Percentiles rank a stretch among this genome's conserved stretches.
Conservation (phyloP, 2,797 vertebrate species). For the Premnoplex brunnescens region DNA sequence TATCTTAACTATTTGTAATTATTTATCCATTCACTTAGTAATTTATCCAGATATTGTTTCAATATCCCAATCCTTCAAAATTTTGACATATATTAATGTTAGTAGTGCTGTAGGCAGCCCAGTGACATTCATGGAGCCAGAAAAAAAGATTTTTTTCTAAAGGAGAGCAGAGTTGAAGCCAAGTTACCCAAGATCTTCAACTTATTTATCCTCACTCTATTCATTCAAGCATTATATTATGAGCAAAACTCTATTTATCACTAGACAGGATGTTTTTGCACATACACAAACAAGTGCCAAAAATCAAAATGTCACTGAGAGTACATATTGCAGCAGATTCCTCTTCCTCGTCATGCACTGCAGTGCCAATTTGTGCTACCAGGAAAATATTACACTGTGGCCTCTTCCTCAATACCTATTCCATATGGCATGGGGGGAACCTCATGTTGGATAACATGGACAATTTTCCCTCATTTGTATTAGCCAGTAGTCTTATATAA, state of each 20-base stretch:
- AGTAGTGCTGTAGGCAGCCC: background rate
- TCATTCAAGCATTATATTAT: background rate
- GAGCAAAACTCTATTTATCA: conserved; percentile 37
- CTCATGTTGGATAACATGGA: background rate
- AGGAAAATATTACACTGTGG: background rate
- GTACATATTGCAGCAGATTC: conserved; percentile 3
- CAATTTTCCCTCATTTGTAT: background rate
- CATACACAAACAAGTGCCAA: conserved; percentile 38
- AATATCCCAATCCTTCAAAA: background rate
- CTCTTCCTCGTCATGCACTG: background rate
- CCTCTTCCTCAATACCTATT: background rate
- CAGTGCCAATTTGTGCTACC: background rate
- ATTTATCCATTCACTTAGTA: background rate
- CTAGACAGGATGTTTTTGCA: conserved; percentile 6
- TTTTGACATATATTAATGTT: conserved; percentile 27
- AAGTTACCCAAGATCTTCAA: background rate
- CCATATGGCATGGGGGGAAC: background rate
- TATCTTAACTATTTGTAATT: background rate
- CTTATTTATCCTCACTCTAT: background rate
- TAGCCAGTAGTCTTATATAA: background rate
- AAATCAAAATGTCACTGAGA: conserved; percentile 19
- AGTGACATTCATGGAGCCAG: conserved; percentile 19
- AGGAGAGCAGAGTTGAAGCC: background rate
- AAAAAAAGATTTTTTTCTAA: background rate
- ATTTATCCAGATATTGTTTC: background rate